Evolutionary conservation across 2,113 vertebrate species (phyloP).

Genomic region (Girardinichthys multiradiatus): DNA sequence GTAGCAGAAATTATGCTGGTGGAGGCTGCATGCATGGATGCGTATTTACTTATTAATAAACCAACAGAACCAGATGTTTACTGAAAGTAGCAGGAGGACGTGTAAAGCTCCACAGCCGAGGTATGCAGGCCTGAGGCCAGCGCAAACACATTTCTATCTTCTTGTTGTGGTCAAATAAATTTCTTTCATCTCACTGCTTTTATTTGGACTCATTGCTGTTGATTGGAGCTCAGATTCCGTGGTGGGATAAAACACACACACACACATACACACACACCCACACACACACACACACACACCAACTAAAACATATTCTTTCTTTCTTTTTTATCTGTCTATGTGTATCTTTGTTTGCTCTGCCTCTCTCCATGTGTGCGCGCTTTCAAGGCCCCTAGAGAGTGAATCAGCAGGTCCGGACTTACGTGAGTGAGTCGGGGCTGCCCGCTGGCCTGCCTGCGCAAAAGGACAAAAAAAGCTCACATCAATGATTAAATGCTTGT

Average conservation of each 20-base stretch:
- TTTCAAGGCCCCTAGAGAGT: constrained; percentile 60
- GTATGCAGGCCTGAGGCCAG: constrained; percentile 36
- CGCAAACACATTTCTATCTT: constrained; percentile 53
- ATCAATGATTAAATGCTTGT: constrained; percentile 79
- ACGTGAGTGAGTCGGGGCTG: constrained; percentile 63
- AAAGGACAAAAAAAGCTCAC: constrained; percentile 58
- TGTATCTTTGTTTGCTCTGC: constrained; percentile 31
- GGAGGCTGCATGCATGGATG: constrained; percentile 13
- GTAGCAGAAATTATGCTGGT: background rate
- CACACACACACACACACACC: too few species aligned
- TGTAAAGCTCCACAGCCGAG: constrained; percentile 37
- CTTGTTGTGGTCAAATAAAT: constrained; percentile 67
- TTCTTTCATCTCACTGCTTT: constrained; percentile 64
- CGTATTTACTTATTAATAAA: constrained; percentile 51
- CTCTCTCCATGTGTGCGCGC: background rate
- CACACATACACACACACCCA: constrained; percentile 26
- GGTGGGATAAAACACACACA: constrained; percentile 44
- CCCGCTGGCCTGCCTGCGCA: constrained; percentile 67
- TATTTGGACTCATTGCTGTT: constrained; percentile 52
- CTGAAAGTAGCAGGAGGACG: constrained; percentile 36
- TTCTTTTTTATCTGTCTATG: constrained; percentile 44
- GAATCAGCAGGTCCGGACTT: constrained; percentile 77
- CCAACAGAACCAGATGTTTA: constrained; percentile 55
- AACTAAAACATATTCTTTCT: constrained; percentile 35
- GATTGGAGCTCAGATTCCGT: constrained; percentile 58